These are phyloP conservation scores for Megaceryle torquata DNA, from an alignment of 2,113 vertebrate species.

Conservation along the genomic window DNA sequence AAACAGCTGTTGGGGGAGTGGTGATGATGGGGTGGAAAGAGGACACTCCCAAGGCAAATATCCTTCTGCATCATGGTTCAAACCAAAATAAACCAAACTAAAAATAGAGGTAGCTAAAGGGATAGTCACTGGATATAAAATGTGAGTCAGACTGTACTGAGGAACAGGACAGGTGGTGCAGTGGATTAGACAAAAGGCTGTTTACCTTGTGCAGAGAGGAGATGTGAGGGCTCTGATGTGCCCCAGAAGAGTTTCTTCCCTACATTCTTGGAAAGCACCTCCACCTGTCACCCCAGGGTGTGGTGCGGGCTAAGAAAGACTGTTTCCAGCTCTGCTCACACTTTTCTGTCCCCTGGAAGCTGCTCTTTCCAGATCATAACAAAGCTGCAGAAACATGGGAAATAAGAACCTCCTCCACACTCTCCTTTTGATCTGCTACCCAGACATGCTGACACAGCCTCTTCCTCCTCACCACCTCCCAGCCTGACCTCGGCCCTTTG, in stretches of 20 bases:
- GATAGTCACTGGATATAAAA: background rate
- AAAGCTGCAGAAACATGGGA: background rate
- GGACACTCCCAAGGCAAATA: constrained; percentile 56
- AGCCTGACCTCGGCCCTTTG: fast-evolving
- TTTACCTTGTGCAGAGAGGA: background rate
- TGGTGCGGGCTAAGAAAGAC: fast-evolving
- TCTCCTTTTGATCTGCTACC: background rate
- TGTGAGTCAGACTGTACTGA: background rate
- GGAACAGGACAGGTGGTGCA: constrained; percentile 7
- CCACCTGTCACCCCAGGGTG: background rate
- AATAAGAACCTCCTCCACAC: background rate
- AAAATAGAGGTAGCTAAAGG: constrained; percentile 33
- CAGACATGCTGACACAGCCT: background rate
- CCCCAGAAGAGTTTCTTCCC: background rate
- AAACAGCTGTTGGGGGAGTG: constrained; percentile 24
- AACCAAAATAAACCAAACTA: constrained; percentile 56
- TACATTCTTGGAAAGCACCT: background rate
- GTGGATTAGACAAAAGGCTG: background rate
- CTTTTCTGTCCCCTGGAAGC: background rate
- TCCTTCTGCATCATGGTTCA: constrained; percentile 13
- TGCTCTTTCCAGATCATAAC: background rate
- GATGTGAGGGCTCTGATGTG: background rate
- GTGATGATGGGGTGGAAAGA: background rate
- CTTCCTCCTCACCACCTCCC: background rate
- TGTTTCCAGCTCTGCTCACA: background rate